Evolutionary conservation across 2,113 vertebrate species (phyloP), one percentile per base, ranked within the genome.

Genomic region (Malurus alboscapulatus): DNA sequence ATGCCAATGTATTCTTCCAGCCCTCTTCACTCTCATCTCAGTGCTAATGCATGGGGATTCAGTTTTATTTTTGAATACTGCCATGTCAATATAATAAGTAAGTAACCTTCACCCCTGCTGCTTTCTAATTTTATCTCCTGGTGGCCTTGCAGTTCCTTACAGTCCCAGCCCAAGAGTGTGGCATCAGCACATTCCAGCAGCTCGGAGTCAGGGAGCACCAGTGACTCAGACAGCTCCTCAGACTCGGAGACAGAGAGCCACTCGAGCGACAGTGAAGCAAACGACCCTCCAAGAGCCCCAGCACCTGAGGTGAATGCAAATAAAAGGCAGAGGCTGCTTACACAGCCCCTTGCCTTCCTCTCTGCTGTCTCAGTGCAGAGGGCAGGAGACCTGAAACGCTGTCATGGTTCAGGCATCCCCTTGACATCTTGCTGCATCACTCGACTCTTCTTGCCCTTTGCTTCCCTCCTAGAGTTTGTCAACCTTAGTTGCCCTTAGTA

Each of bases 161-260:
- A 94, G 82, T 93, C 96, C 6, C 97, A 97, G 87, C 95, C 96
- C 14, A 96, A 95, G 91, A 97, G 84, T 4, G 96, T 84, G 96
- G 95, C 92, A 67, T 97, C 97, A 61, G 97, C 97, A 95, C 98
- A 98, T 98, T 99, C 98, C 98, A 98, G 98, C 73, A 97, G 96
- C 29, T 90, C 84, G 0, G 98, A 99, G 90, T 98, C 98, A 3
- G 97, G 97, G 72, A 98, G 98, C 96, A 98, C 98, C 95, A 99
- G 98, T 29, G 99, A 98, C 92, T 99, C 98, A 1, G 99, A 99
- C 90, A 99, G 98, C 94, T 99, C 98, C 94, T 99, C 98, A 0
- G 98, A 98, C 92, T 99, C 99, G 0, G 99, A 99, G 93, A 98
- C 98, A 1, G 98, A 98, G 91, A 98, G 97, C 97, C 98, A 92